Conservation (phyloP, 2,797 vertebrate species). For the Sebastes jordani region DNA sequence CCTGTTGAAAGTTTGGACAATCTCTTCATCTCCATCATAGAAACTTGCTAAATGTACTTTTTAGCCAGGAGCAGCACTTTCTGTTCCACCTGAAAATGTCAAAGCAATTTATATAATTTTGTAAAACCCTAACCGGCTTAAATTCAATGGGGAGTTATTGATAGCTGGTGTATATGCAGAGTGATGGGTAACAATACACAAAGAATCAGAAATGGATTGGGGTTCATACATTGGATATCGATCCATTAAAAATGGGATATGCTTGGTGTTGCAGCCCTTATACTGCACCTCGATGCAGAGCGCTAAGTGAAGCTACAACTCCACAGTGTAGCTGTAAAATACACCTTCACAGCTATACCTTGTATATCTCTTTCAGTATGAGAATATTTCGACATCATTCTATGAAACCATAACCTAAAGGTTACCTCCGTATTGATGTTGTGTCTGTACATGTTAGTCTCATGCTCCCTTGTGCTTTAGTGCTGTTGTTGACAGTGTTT, state of each 20-base stretch:
- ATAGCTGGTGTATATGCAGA: background rate
- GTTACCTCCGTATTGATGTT: constrained; percentile 1
- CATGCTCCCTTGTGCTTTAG: background rate
- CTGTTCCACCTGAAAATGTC: background rate
- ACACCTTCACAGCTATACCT: background rate
- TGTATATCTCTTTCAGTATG: background rate
- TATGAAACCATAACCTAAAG: background rate
- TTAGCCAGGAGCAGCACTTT: background rate
- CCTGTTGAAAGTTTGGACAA: background rate
- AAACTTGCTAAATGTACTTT: background rate
- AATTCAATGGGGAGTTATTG: background rate
- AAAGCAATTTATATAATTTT: background rate
- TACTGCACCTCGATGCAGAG: background rate
- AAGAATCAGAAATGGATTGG: background rate
- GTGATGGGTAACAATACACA: background rate
- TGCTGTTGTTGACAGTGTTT: background rate
- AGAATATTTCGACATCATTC: background rate
- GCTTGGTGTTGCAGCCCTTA: background rate
- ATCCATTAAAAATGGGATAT: constrained; percentile 6
- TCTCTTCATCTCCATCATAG: background rate
- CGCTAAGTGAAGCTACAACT: background rate
- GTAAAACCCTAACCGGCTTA: background rate
- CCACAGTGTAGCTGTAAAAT: background rate
- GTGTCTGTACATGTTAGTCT: constrained; percentile 10
- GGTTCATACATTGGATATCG: background rate